phyloP scores from a whole-genome alignment of 2,888 invertebrate species.

The Pachymerium ferrugineum region DNA sequence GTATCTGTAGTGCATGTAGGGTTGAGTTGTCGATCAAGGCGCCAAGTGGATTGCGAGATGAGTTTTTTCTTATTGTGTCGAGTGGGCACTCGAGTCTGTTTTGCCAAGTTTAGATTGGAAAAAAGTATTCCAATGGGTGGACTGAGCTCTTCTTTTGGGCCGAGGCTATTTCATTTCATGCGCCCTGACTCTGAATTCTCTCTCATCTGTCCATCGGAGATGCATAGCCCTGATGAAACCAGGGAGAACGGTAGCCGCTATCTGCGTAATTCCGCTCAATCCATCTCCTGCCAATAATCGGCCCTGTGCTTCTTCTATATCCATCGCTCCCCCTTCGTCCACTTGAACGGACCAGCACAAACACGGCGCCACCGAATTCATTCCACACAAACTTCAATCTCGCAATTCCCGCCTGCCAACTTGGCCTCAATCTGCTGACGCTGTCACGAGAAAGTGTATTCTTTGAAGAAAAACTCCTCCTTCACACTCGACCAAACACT shows the following conservation, averaged over 20 bases:
- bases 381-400: slow-evolving; percentile 21
- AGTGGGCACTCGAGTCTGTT: slow-evolving; percentile 18
- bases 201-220: slow-evolving; percentile 16
- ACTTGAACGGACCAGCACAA: slow-evolving; percentile 18
- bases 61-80: slow-evolving; percentile 13
- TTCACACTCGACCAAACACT: not conserved
- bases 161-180: slow-evolving; percentile 31
- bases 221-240: not conserved
- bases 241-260: slow-evolving; percentile 7
- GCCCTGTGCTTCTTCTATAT: not conserved
- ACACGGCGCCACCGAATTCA: slow-evolving; percentile 18
- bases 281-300: slow-evolving; percentile 29
- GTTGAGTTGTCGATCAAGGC: slow-evolving; percentile 6
- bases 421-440: slow-evolving; percentile 21
- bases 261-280: slow-evolving; percentile 28
- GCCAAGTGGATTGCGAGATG: slow-evolving; percentile 10
- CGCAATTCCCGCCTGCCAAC: slow-evolving; percentile 21
- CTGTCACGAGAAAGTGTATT: slow-evolving; percentile 21
- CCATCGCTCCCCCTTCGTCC: not conserved
- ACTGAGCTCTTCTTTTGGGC: slow-evolving; percentile 1
- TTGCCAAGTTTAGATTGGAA: slow-evolving; percentile 21
- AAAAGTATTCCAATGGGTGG: slow-evolving; percentile 18
- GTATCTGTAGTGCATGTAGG: not conserved
- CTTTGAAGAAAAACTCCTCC: slow-evolving; percentile 12
- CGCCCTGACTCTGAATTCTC: slow-evolving; percentile 29